Conservation (phyloP, 2,888 invertebrate species). For the Pegoplata infirma region DNA sequence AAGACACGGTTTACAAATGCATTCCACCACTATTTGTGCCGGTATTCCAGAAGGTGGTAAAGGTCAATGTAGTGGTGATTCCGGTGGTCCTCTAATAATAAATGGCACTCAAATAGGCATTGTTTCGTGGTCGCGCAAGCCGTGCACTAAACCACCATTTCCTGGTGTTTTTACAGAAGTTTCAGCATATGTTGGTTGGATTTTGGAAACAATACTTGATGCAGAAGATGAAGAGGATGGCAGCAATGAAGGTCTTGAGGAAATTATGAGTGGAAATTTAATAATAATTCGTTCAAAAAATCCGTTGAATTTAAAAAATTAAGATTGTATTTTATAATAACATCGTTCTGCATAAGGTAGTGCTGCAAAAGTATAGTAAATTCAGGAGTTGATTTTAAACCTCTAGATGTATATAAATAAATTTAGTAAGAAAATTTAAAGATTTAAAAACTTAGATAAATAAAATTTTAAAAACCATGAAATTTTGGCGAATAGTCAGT, state of each 20-base stretch:
- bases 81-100: conserved; percentile 78
- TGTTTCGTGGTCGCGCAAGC: conserved; percentile 79
- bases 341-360: too few relatives aligned
- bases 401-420: too few relatives aligned
- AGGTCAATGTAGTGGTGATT: conserved; percentile 78
- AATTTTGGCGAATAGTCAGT: too few relatives aligned
- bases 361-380: too few relatives aligned
- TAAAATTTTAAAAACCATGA: too few relatives aligned
- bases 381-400: too few relatives aligned
- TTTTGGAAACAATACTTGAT: conserved; percentile 68
- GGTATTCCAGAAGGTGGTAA: conserved; percentile 78
- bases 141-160: conserved; percentile 76
- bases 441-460: too few relatives aligned
- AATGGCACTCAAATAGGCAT: conserved; percentile 76
- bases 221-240: conserved; percentile 54
- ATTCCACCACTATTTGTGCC: conserved; percentile 77
- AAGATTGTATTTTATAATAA: too few relatives aligned
- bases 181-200: conserved; percentile 75
- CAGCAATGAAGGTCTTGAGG: conserved; percentile 47
- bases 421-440: too few relatives aligned
- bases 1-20: conserved; percentile 70
- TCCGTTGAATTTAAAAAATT: background rate
- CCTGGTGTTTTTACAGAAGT: conserved; percentile 79
- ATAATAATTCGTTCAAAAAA: conserved; percentile 61
- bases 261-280: conserved; percentile 67